phyloP scores from a whole-genome alignment of 2,113 vertebrate genomes.

The Xenus cinereus region DNA sequence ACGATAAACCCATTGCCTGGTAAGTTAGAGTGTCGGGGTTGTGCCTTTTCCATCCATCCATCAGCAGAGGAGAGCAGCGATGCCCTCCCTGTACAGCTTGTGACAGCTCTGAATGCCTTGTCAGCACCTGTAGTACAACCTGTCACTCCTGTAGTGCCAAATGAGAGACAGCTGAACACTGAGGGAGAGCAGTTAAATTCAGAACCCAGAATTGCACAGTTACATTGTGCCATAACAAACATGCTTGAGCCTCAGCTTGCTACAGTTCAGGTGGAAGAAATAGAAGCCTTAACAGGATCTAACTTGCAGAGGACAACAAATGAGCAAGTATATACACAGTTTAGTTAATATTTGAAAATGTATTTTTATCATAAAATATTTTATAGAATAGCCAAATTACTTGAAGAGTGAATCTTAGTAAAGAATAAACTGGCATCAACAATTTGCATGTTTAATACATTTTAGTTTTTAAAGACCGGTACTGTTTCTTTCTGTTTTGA shows the following conservation, averaged over 20 bases:
- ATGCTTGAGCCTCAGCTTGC: neutral
- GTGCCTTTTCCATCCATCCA: neutral
- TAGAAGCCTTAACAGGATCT: neutral
- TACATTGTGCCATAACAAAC: conserved; percentile 28
- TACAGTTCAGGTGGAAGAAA: neutral
- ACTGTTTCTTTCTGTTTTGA: neutral
- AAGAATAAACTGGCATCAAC: neutral
- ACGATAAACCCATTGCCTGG: neutral
- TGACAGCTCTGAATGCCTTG: conserved; percentile 26
- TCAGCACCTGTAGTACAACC: neutral
- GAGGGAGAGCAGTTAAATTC: neutral
- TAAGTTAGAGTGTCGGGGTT: neutral
- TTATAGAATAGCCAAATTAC: neutral
- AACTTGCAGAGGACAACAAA: neutral
- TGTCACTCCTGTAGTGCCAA: neutral
- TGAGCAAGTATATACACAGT: conserved; percentile 18
- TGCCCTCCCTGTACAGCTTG: conserved; percentile 9
- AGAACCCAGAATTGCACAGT: neutral
- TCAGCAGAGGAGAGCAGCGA: conserved; percentile 3
- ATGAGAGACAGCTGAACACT: neutral
- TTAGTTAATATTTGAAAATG: neutral
- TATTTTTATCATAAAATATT: neutral
- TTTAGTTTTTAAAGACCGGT: neutral
- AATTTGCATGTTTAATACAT: neutral
- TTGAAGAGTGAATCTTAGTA: neutral